phyloP scores from a whole-genome alignment of 2,888 invertebrate species.

The Hyles lineata region DNA sequence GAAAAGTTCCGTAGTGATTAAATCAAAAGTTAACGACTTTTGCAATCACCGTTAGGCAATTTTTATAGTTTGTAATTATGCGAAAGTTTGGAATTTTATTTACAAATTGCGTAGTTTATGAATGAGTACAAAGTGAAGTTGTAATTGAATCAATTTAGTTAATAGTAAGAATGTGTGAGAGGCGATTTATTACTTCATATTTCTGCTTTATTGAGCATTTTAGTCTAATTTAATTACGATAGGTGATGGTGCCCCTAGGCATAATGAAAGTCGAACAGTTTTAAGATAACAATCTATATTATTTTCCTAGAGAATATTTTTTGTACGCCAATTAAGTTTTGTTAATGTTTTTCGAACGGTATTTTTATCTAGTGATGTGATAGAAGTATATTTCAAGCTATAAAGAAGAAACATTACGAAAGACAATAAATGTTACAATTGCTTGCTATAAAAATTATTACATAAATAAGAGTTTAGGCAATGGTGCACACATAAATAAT shows the following conservation, averaged over 20 bases:
- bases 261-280: neutral
- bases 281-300: neutral
- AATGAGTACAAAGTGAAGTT: neutral
- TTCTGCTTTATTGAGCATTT: neutral
- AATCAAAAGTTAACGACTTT: neutral
- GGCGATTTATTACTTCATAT: neutral
- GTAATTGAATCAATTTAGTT: neutral
- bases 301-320: neutral
- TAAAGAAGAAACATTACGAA: no score
- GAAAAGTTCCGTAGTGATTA: no score
- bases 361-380: no score
- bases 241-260: neutral
- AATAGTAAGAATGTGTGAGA: neutral
- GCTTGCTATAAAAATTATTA: no score
- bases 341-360: no score
- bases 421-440: no score
- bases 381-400: no score
- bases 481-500: no score
- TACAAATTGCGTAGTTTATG: neutral
- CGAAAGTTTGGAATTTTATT: neutral
- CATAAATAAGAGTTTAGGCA: no score
- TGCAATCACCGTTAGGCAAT: neutral
- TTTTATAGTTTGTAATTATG: neutral
- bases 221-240: conserved; percentile 8
- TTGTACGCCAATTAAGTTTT: neutral